Percentiles rank a stretch among this genome's conserved stretches.
Evolutionary conservation across 2,888 invertebrate species (phyloP).

Genomic region (Epirrhoe alternata): DNA sequence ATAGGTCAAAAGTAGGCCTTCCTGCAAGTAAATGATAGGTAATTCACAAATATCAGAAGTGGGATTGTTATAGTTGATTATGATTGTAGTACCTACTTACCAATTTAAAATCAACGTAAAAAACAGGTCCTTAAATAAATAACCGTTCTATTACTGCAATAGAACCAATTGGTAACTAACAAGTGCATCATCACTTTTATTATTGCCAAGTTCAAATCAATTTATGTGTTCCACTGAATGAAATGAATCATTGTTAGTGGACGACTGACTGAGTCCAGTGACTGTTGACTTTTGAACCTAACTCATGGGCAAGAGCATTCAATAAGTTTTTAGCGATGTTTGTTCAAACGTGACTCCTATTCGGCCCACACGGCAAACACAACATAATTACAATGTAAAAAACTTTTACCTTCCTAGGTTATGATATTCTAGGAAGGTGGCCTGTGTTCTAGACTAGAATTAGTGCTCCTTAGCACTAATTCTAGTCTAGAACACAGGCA

Average conservation of each 20-base stretch:
- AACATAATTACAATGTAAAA: neutral
- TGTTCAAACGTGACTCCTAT: neutral
- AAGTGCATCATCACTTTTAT: slow-evolving; percentile 34
- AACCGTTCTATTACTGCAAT: slow-evolving; percentile 15
- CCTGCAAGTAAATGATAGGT: neutral
- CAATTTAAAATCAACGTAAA: neutral
- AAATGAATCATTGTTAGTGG: slow-evolving; percentile 40
- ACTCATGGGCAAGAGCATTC: slow-evolving; percentile 14
- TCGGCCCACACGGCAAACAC: too few relatives aligned
- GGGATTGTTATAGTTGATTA: neutral
- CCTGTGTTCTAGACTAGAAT: too few relatives aligned
- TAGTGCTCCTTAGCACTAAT: too few relatives aligned
- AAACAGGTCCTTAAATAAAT: neutral
- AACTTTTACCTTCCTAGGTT: neutral
- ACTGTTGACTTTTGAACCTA: slow-evolving; percentile 33
- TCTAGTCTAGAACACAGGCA: too few relatives aligned
- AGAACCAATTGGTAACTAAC: slow-evolving; percentile 26
- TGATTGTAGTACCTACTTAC: neutral
- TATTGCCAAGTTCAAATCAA: slow-evolving; percentile 46
- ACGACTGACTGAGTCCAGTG: slow-evolving; percentile 18
- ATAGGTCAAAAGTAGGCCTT: neutral
- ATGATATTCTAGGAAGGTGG: too few relatives aligned
- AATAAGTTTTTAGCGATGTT: neutral
- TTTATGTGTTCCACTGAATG: slow-evolving; percentile 40
- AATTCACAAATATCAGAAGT: neutral